Conservation (phyloP, 2,888 invertebrate genomes). For the Eurois occulta region DNA sequence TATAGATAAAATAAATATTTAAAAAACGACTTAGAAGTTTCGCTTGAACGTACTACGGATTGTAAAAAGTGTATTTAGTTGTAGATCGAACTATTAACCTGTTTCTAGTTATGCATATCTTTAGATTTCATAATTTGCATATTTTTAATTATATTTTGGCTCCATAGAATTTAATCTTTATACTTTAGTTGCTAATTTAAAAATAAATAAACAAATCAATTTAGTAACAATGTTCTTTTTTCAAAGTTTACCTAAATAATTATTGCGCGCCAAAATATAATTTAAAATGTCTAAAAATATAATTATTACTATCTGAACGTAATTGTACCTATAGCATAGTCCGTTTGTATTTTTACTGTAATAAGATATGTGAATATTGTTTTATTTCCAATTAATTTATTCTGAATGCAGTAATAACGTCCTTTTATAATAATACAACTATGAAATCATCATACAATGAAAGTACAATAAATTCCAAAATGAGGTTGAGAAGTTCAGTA, state of each 20-base stretch:
- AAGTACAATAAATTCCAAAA: neutral
- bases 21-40: conserved; percentile 84
- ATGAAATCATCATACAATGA: neutral
- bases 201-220: conserved; percentile 47
- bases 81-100: conserved; percentile 88
- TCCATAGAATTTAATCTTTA: conserved; percentile 27
- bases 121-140: conserved; percentile 85
- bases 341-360: conserved; percentile 77
- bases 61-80: conserved; percentile 90
- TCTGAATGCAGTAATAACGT: conserved; percentile 30
- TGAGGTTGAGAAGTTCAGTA: neutral
- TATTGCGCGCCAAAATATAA: conserved; percentile 72
- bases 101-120: conserved; percentile 90
- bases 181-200: conserved; percentile 20
- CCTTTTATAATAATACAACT: neutral
- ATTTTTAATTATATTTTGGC: conserved; percentile 71
- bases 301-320: conserved; percentile 76
- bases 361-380: conserved; percentile 78
- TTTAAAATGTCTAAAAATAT: conserved; percentile 67
- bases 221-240: conserved; percentile 46
- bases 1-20: conserved; percentile 83
- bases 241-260: conserved; percentile 37
- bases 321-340: conserved; percentile 77
- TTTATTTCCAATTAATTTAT: conserved; percentile 70
- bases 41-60: conserved; percentile 86